These are phyloP conservation scores for Tenthredo livida DNA, from an alignment of 2,888 invertebrate genomes.

Conservation along the genomic window DNA sequence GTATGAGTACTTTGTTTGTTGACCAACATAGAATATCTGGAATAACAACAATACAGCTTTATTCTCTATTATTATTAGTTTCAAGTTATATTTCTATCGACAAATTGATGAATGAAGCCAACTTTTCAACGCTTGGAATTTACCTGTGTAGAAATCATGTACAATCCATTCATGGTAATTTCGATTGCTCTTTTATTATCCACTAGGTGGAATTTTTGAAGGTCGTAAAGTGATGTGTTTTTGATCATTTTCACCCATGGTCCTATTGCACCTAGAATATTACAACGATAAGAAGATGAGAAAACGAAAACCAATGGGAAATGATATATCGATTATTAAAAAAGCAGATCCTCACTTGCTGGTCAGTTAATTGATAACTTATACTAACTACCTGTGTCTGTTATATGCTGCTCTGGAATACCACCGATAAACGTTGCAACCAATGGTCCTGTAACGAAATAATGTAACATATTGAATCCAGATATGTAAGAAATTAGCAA, in stretches of 20 bases:
- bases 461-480: not conserved
- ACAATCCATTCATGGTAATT: constrained; percentile 72
- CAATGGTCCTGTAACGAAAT: constrained; percentile 66
- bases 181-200: constrained; percentile 74
- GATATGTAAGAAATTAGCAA: not conserved
- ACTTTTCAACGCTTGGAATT: constrained; percentile 15
- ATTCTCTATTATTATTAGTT: not conserved
- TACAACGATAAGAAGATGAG: not conserved
- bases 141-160: constrained; percentile 75
- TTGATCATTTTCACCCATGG: constrained; percentile 72
- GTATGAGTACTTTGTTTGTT: constrained; percentile 70
- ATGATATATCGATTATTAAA: not conserved
- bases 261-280: constrained; percentile 62
- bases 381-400: constrained; percentile 71
- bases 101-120: not conserved
- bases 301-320: not conserved
- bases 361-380: constrained; percentile 48
- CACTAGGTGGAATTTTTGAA: constrained; percentile 73
- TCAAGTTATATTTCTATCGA: not conserved
- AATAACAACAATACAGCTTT: not conserved
- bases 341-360: not conserved
- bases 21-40: constrained; percentile 72
- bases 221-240: constrained; percentile 69
- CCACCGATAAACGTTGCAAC: constrained; percentile 73
- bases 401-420: constrained; percentile 71